These are phyloP conservation scores for Metalampra italica DNA, from an alignment of 2,888 invertebrate genomes.

Conservation along the genomic window DNA sequence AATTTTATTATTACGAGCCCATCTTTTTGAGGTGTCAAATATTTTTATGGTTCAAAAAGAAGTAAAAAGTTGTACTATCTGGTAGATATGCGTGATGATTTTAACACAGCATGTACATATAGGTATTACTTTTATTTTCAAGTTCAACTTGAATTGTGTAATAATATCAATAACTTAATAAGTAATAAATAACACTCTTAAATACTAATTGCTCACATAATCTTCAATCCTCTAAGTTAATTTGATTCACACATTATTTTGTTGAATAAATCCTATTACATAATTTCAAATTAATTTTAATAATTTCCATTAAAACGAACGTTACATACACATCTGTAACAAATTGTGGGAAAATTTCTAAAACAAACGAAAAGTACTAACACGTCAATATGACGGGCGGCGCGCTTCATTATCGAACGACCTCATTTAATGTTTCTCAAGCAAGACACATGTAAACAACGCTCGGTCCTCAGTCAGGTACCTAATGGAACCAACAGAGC, in stretches of 20 bases:
- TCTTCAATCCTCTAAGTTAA: too few species aligned
- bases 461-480: neutral
- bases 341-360: neutral
- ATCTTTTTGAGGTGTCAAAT: conserved; percentile 7
- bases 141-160: neutral
- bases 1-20: conserved; percentile 1
- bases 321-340: too few species aligned
- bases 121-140: neutral
- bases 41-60: conserved; percentile 3
- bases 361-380: neutral
- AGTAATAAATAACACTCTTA: too few species aligned
- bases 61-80: neutral
- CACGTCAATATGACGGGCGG: neutral
- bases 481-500: conserved; percentile 33
- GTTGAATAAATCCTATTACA: too few species aligned
- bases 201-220: too few species aligned
- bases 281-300: too few species aligned
- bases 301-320: too few species aligned
- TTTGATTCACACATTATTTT: too few species aligned
- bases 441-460: neutral
- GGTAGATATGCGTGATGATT: neutral
- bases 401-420: neutral
- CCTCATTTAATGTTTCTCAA: neutral
- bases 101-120: neutral
- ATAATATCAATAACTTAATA: too few species aligned